Percentiles rank a stretch among this genome's conserved stretches.
phyloP scores from a whole-genome alignment of 2,113 vertebrate species.

The Gavialis gangeticus region DNA sequence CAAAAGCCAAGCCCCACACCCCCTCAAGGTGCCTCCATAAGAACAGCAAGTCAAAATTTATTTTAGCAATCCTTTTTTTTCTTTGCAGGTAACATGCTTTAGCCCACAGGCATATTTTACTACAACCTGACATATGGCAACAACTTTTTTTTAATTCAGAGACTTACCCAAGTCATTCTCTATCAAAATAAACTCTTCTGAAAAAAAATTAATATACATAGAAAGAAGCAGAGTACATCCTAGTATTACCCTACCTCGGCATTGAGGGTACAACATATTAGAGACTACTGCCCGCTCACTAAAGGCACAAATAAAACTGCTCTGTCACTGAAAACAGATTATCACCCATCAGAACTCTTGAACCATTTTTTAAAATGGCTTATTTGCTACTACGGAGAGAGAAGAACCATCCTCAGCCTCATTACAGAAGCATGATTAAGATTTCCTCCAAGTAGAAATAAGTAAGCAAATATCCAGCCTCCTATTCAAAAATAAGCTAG shows the following conservation, averaged over 20 bases:
- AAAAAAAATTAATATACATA: background rate
- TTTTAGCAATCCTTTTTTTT: background rate
- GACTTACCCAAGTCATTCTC: background rate
- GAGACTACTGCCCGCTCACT: background rate
- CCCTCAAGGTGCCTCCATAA: background rate
- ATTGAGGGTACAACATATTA: background rate
- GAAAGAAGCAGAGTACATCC: background rate
- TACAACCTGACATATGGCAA: background rate
- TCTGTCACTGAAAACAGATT: background rate
- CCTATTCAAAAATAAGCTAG: background rate
- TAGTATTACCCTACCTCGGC: background rate
- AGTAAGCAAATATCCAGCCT: background rate
- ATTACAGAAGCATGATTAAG: background rate
- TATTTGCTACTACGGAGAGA: background rate
- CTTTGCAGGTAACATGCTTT: background rate
- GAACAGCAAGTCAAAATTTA: background rate
- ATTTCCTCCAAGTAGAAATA: background rate
- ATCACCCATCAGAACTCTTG: background rate
- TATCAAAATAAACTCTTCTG: background rate
- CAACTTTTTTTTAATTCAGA: background rate
- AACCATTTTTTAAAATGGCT: background rate
- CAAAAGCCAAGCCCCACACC: background rate
- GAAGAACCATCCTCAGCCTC: background rate
- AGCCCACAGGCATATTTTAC: background rate
- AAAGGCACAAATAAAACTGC: background rate